A percentile compares a stretch with the other conserved stretches of the same genome.
Conservation (phyloP, 2,113 vertebrate species). For the Alaudala cheleensis region DNA sequence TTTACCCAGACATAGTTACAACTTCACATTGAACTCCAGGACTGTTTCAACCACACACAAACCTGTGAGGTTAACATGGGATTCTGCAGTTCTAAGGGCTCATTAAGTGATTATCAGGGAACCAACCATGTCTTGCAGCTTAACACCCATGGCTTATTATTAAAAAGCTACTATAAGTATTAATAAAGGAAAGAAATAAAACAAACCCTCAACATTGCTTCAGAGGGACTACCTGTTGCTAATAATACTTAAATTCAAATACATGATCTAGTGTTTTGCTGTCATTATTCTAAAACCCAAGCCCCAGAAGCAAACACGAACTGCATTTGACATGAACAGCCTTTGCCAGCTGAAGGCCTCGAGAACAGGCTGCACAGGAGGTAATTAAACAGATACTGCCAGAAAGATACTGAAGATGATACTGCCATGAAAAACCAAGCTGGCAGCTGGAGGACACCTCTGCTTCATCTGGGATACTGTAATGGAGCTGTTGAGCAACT, state of each 20-base stretch:
- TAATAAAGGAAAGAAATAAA: not conserved
- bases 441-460: not conserved
- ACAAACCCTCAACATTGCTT: not conserved
- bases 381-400: not conserved
- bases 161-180: not conserved
- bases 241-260: not conserved
- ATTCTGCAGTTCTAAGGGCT: not conserved
- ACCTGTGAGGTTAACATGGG: not conserved
- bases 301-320: not conserved
- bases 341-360: not conserved
- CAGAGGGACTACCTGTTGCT: not conserved
- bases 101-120: not conserved
- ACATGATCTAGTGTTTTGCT: not conserved
- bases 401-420: not conserved
- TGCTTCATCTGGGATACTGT: not conserved
- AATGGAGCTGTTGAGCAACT: not conserved
- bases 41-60: not conserved
- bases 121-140: not conserved
- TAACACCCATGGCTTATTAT: not conserved
- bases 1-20: not conserved
- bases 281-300: not conserved
- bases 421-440: not conserved
- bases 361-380: not conserved
- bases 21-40: not conserved
- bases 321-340: not conserved